Percentiles rank a stretch among this genome's conserved stretches.
phyloP scores from a whole-genome alignment of 23 tunicate genomes.

The Phallusia fumigata region DNA sequence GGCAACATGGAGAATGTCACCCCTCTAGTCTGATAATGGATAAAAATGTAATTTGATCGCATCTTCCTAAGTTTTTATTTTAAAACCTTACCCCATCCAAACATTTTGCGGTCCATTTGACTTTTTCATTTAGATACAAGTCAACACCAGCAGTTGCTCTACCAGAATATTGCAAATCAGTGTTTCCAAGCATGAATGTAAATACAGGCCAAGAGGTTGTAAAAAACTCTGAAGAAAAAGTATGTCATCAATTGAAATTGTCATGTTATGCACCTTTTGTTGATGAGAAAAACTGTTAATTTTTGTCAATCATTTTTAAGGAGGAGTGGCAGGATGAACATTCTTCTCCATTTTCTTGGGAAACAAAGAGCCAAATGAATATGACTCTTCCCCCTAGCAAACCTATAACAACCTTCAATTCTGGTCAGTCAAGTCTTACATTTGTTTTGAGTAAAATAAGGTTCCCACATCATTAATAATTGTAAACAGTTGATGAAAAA shows the following conservation, averaged over 20 bases:
- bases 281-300: neutral
- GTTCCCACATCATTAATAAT: too few species aligned
- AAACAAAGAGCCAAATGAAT: conserved; percentile 63
- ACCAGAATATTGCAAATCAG: conserved; percentile 14
- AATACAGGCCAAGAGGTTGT: conserved; percentile 16
- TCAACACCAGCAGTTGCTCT: neutral
- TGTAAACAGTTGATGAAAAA: too few species aligned
- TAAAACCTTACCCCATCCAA: neutral
- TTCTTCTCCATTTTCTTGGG: conserved; percentile 45
- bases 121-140: conserved; percentile 7
- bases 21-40: too few species aligned
- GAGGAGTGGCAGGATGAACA: conserved; percentile 44
- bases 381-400: conserved; percentile 19
- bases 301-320: neutral
- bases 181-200: conserved; percentile 16
- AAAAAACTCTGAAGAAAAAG: conserved; percentile 10
- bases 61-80: neutral
- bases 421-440: too few species aligned
- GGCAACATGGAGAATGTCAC: too few species aligned
- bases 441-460: too few species aligned
- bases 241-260: too few species aligned
- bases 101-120: neutral
- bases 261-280: neutral
- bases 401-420: neutral
- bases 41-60: too few species aligned